Percentiles rank a stretch among this genome's conserved stretches.
phyloP scores from a whole-genome alignment of 92 coral and sea anemone genomes.

The Paramuricea clavata region DNA sequence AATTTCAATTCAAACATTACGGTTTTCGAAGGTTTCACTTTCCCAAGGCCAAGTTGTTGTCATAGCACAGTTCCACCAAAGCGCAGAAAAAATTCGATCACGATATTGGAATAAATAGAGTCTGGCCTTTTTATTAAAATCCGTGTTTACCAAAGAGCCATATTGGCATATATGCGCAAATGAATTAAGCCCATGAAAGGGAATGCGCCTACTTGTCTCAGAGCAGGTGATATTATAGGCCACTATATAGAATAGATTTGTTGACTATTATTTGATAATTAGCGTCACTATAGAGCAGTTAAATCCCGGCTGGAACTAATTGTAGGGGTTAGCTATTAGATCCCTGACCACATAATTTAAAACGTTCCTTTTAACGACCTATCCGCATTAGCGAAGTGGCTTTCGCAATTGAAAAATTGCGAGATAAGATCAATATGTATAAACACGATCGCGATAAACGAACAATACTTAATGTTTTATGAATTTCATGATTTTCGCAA shows the following conservation, averaged over 20 bases:
- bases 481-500: background rate
- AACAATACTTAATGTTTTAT: background rate
- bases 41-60: no score
- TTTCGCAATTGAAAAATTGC: background rate
- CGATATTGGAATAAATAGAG: no score
- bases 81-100: background rate
- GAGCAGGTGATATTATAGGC: background rate
- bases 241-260: background rate
- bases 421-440: conserved; percentile 9
- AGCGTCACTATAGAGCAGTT: background rate
- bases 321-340: background rate
- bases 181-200: background rate
- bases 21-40: no score
- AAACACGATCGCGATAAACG: background rate
- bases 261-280: background rate
- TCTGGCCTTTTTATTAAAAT: background rate
- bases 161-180: background rate
- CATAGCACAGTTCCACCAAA: background rate
- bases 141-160: background rate
- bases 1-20: no score
- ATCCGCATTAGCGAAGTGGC: background rate
- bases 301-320: conserved; percentile 8
- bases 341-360: background rate
- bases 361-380: conserved; percentile 3
- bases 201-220: background rate